Evolutionary conservation across 2,797 vertebrate genomes (phyloP), one percentile per base, ranked within the genome.

Genomic region (Pagetopsis macropterus): DNA sequence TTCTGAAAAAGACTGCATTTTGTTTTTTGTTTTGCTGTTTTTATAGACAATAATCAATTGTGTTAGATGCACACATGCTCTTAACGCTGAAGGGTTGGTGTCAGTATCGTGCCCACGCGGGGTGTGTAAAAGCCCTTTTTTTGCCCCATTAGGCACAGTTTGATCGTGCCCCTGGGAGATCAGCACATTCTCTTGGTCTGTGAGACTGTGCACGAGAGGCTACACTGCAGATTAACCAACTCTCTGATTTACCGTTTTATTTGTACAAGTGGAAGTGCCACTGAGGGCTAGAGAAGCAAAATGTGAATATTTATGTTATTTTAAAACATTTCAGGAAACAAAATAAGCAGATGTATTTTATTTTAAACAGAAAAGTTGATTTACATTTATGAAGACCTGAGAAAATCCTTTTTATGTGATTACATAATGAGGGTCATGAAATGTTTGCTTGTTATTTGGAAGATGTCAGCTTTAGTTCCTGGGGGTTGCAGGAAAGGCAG

Each of bases 401-500:
- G 14, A 61, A 19, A 41, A 46, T 4, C n/a, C 44, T 11, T 27
- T 65, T 23, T 51, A 8, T 59, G n/a, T 5, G 17, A 50, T 62
- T 57, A 41, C 57, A 67, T 65, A 11, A 61, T n/a, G 12, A 52
- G 41, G 52, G 10, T 27, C 17, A 62, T 65, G 11, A 73, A 61
- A 59, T 9, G 45, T 0, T 55, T 55, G 64, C 33, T 67, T 31
- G 5, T 69, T 31, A 15, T 68, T 57, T 56, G 41, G 27, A 67
- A 52, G 50, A 40, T 40, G 33, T 15, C 56, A 58, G 40, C 19
- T 60, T 79, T 21, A 87, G 54, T 51, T 79, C 6, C 33, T 72
- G 7, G 96, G 91, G 0, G 92, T 92, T 15, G 90, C 82, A 3
- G 97, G 94, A 16, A 95, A 99, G 31, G 96, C 97, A 0, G 97